These are phyloP conservation scores for Drosophila fungiperda DNA, from an alignment of 2,888 invertebrate genomes.

Conservation along the genomic window DNA sequence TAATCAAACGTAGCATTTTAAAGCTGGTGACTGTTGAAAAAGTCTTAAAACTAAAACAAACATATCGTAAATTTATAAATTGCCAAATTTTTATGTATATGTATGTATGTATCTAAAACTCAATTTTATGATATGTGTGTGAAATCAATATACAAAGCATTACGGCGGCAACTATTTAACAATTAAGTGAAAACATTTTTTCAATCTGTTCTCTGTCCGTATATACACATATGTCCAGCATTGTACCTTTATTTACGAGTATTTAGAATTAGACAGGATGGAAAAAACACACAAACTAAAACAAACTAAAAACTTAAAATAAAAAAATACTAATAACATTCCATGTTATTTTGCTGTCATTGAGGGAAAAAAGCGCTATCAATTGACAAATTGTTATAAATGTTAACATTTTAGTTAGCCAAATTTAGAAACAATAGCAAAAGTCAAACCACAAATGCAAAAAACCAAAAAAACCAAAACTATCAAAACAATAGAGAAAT, in stretches of 20 bases:
- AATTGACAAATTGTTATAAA: slow-evolving; percentile 39
- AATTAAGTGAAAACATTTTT: slow-evolving; percentile 37
- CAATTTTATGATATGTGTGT: slow-evolving; percentile 33
- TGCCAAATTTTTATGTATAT: slow-evolving; percentile 83
- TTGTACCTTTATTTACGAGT: slow-evolving; percentile 31
- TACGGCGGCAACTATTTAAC: slow-evolving; percentile 32
- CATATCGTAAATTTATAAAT: slow-evolving; percentile 84
- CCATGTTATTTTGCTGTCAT: slow-evolving; percentile 67
- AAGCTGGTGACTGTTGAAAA: slow-evolving; percentile 79
- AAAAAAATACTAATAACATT: slow-evolving; percentile 66
- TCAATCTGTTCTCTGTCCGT: slow-evolving; percentile 57
- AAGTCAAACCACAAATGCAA: slow-evolving; percentile 37
- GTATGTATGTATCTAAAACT: slow-evolving; percentile 49
- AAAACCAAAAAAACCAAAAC: slow-evolving; percentile 29
- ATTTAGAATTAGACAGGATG: slow-evolving; percentile 23
- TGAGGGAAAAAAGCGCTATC: slow-evolving; percentile 22
- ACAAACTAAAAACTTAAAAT: slow-evolving; percentile 1
- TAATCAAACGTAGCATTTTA: slow-evolving; percentile 65
- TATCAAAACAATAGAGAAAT: slow-evolving; percentile 64
- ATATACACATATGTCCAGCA: slow-evolving; percentile 24
- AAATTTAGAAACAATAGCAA: slow-evolving; percentile 64
- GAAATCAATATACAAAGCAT: slow-evolving; percentile 28
- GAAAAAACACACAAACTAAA: background rate
- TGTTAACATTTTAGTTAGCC: slow-evolving; percentile 70
- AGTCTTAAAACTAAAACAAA: slow-evolving; percentile 84